Evolutionary conservation across 2,888 invertebrate species (phyloP), one percentile per base, ranked within the genome.

Genomic region (Antheraea assamensis): DNA sequence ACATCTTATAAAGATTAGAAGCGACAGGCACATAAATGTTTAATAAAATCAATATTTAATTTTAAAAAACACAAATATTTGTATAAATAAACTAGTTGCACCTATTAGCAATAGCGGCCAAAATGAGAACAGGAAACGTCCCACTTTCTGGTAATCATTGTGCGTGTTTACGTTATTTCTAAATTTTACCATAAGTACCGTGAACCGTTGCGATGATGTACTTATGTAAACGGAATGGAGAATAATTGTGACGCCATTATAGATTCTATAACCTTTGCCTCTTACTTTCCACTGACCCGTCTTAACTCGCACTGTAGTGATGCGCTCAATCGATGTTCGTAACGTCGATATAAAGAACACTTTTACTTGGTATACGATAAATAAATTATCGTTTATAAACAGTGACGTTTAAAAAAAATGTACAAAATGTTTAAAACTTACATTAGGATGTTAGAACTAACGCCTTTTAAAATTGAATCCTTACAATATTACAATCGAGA

Each of bases 221-320:
- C 73, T 74, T 75, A 70, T 75, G 72, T 74, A 70, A 74, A 75
- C 70, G 72, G 52, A 47, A 72, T 73, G 72, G 73, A 74, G 74
- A 75, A 76, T 77, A 74, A 70, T 70, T 49, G 72, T 77, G 77
- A 73, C 77, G 77, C 74, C 77, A 80, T 74, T 74, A 61, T 66
- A 70, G 72, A 74, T 75, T 52, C 71, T 55, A 71, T 71, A 71
- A 90, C 90, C 91, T 91, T 86, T 89, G 87, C 84, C 89, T 85
- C 82, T 87, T 86, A 91, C 92, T 91, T 91, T 92, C 90, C 83
- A 90, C 86, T 89, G 90, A 90, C 90, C 90, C 78, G 86, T 76
- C 78, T 80, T 70, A 75, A 75, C 75, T 68, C 58, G 58, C 55
- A 68, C 8, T 31, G 31, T 83, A 87, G 84, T 80, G 86, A 78